Evolutionary conservation across 2,888 invertebrate species (phyloP), one percentile per base, ranked within the genome.

Genomic region (Iselma pallidipennis): DNA sequence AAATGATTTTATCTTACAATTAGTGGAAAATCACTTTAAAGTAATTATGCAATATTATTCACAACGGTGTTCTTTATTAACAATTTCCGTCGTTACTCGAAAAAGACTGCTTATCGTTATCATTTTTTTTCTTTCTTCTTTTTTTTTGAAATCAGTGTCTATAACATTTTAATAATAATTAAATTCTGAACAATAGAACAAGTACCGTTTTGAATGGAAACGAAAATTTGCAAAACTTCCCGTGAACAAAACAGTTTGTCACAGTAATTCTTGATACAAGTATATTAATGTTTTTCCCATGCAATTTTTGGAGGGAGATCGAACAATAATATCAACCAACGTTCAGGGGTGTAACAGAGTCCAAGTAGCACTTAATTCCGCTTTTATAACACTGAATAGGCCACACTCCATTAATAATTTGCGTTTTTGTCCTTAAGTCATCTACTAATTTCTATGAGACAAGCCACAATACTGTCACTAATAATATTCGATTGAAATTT

Each of bases 291-390:
- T 54, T 63, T 37, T 37, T 63, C 63, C 60, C 63, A 63, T 63
- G 63, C 57, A 33, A 26, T 51, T 57, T 49, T 51, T 26, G 26
- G 56, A 58, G 56, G 59, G 54, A 57, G 50, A 37, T 54, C 52
- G 54, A 54, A 62, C 62, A 62, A 62, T 62, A 59, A 37, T 37
- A 37, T 60, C 54, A 53, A 37, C 50, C 59, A 54, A 16, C 57
- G 57, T 62, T 65, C 64, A 64, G 59, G 70, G 71, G 72, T 70
- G 70, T 67, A 63, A 69, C 67, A 70, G 66, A 66, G 68, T 67
- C 66, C 66, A 74, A 75, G 73, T 75, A 73, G 68, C 69, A 70
- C 74, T 75, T 74, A 75, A 75, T 75, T 74, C 75, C 73, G 67
- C 73, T 72, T 67, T 71, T 72, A 73, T 73, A 74, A 71, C 67